Evolutionary conservation across 2,113 vertebrate genomes (phyloP), one percentile per base, ranked within the genome.

Genomic region (Oreotrochilus melanogaster): DNA sequence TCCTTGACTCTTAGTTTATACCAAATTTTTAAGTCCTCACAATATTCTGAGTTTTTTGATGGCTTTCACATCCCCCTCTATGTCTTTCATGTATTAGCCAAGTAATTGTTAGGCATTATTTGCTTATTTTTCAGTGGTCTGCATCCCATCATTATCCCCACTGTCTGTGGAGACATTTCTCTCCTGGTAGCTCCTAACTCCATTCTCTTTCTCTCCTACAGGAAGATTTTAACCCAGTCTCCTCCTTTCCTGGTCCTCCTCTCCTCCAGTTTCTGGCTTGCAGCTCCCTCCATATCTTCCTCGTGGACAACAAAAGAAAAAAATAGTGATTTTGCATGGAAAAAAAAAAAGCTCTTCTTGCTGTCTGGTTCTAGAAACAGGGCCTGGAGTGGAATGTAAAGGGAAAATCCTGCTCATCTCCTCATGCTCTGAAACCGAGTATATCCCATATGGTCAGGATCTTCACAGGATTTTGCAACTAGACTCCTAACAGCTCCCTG

Each of bases 381-480:
- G 16, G n/a, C 39, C 48, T 23, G 58, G 19, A 78, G 72, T 28
- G 33, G 76, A 65, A 81, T 0, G 14, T 31, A 66, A n/a, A 30
- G 81, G 81, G 78, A 90, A 95, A 94, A 74, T 45, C 47, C 82
- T 48, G 56, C 69, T 92, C 93, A 57, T 83, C 86, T 83, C 84
- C 73, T 24, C 10, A 43, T 76, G 58, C 78, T 85, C 75, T 81
- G 56, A 79, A 83, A 58, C 39, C 39, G 7, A 86, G 47, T 7
- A 94, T 43, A 86, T 76, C 79, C 87, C 95, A 93, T 83, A 89
- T 92, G 92, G 92, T 74, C 89, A 95, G 89, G 72, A 95, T 94
- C 79, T 94, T 97, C 56, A 94, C 69, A 95, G 69, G 57, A 73
- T 96, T 95, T 96, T 93, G 93, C 88, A 94, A 93, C 87, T 86